These are phyloP conservation scores for Lycaon pictus DNA, from an alignment of 2,113 vertebrate species.

Conservation along the genomic window DNA sequence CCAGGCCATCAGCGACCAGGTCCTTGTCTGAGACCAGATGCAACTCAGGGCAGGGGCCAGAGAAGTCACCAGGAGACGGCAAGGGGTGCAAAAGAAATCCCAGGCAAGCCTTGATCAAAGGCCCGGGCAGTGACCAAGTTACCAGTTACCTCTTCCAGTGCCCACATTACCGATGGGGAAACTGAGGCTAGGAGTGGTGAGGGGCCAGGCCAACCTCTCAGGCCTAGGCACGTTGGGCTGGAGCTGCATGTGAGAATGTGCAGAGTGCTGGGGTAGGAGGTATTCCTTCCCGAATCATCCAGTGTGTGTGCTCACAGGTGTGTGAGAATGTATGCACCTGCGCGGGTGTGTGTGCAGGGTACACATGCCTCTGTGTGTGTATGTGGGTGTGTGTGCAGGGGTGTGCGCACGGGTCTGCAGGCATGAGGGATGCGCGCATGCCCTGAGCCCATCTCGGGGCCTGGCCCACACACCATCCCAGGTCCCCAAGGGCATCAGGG, in stretches of 20 bases:
- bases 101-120: neutral
- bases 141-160: neutral
- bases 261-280: neutral
- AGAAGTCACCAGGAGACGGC: neutral
- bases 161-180: neutral
- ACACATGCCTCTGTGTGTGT: neutral
- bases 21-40: neutral
- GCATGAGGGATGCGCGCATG: accelerated
- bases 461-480: neutral
- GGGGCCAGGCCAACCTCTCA: neutral
- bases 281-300: neutral
- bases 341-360: neutral
- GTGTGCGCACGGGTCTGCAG: neutral
- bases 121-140: neutral
- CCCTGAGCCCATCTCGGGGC: too few species aligned
- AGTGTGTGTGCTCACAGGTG: accelerated
- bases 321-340: neutral
- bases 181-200: neutral
- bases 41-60: neutral
- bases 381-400: too few species aligned
- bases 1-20: neutral
- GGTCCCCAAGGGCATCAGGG: accelerated
- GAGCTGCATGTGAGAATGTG: neutral
- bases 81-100: neutral
- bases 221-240: neutral